Evolutionary conservation across 2,888 invertebrate species (phyloP).

Genomic region (Alviniconcha strummeri): DNA sequence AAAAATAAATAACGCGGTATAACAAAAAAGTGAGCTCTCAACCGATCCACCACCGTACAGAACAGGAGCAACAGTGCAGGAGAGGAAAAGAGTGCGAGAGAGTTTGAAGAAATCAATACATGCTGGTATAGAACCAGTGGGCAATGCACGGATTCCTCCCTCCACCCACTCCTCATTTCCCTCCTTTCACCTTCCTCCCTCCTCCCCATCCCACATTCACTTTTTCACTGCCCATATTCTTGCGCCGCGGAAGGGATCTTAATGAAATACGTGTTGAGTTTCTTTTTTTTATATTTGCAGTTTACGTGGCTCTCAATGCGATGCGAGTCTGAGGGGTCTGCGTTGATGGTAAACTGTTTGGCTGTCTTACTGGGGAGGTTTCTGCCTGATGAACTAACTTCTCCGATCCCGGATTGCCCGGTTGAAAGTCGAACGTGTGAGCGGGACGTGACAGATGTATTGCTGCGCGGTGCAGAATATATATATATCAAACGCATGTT

Average conservation of each 20-base stretch:
- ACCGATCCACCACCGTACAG: background rate
- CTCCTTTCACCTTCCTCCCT: background rate
- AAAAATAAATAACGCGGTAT: no score
- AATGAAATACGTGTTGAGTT: background rate
- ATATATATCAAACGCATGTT: no score
- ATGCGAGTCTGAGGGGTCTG: background rate
- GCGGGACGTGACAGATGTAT: no score
- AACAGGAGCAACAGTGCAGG: background rate
- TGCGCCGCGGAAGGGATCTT: no score
- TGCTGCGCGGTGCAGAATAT: no score
- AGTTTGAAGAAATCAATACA: slow-evolving; percentile 8
- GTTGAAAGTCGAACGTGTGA: no score
- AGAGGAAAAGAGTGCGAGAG: background rate
- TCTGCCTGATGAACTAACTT: background rate
- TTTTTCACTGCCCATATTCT: no score
- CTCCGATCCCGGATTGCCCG: no score
- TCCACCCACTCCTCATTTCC: background rate
- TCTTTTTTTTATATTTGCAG: background rate
- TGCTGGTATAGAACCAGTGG: background rate
- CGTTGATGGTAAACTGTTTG: background rate
- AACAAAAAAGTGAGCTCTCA: background rate
- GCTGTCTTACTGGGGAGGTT: background rate
- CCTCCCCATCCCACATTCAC: background rate
- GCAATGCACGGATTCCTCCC: no score
- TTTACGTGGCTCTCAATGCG: slow-evolving; percentile 13